phyloP scores from a whole-genome alignment of 2,797 vertebrate species.

The Melanotaenia maccullochi region DNA sequence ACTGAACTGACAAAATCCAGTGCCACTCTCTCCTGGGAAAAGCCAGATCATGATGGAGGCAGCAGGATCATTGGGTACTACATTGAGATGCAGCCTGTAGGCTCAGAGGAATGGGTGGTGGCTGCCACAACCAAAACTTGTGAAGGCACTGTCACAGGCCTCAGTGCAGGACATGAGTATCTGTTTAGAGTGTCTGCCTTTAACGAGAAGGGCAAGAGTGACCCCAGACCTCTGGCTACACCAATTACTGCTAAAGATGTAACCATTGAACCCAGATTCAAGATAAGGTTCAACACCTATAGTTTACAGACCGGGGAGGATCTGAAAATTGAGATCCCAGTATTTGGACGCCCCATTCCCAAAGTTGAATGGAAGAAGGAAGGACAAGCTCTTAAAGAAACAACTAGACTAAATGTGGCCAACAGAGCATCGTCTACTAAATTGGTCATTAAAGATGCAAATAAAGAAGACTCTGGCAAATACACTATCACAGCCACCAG shows the following conservation, averaged over 20 bases:
- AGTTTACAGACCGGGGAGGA: conserved; percentile 94
- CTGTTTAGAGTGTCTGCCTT: conserved; percentile 92
- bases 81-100: conserved; percentile 95
- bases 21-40: conserved; percentile 94
- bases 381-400: conserved; percentile 92
- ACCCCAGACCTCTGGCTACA: conserved; percentile 89
- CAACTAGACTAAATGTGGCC: conserved; percentile 94
- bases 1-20: conserved; percentile 94
- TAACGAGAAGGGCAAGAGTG: conserved; percentile 97
- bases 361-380: conserved; percentile 94
- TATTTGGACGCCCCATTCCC: conserved; percentile 91
- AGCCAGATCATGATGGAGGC: conserved; percentile 96
- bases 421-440: conserved; percentile 87
- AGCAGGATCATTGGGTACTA: conserved; percentile 96
- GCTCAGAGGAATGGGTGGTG: conserved; percentile 92
- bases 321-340: conserved; percentile 95
- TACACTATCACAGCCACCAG: conserved; percentile 92
- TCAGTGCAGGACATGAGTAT: conserved; percentile 94
- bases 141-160: conserved; percentile 89
- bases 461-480: conserved; percentile 94
- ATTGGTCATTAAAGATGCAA: conserved; percentile 93
- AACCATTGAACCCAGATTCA: conserved; percentile 90
- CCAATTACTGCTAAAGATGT: conserved; percentile 95
- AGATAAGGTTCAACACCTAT: conserved; percentile 89
- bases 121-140: conserved; percentile 92